These are phyloP conservation scores for Anagrus nilaparvatae DNA, from an alignment of 1,140 invertebrate species.

Conservation along the genomic window DNA sequence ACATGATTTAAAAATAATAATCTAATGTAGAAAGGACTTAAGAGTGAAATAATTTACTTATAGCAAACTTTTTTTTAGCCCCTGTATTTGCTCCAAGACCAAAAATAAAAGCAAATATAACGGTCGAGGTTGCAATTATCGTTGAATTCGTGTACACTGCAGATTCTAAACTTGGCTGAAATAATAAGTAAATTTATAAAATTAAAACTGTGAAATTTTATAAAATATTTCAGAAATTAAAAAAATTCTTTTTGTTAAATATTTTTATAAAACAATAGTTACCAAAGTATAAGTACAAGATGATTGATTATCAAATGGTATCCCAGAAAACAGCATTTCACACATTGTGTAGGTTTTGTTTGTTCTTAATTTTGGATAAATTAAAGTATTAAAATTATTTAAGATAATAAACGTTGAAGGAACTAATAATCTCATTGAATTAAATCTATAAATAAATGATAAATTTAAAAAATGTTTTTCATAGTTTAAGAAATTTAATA, in stretches of 20 bases:
- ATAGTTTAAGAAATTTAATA: not conserved
- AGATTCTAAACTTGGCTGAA: conserved; percentile 29
- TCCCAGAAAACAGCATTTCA: conserved; percentile 30
- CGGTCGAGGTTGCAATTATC: conserved; percentile 30
- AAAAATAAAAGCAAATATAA: conserved; percentile 26
- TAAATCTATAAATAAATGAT: conserved; percentile 26
- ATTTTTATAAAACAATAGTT: not conserved
- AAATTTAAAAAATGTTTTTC: conserved; percentile 9
- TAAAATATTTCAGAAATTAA: not conserved
- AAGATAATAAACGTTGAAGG: conserved; percentile 39
- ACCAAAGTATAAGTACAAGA: conserved; percentile 15
- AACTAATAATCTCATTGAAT: conserved; percentile 39
- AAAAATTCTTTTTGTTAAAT: not conserved
- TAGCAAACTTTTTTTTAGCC: conserved; percentile 24
- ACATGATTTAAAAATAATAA: not conserved
- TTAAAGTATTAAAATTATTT: conserved; percentile 31
- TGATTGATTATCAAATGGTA: conserved; percentile 13
- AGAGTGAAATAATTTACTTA: conserved; percentile 24
- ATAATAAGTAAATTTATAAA: conserved; percentile 16
- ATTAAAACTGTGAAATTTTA: conserved; percentile 4
- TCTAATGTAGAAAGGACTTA: not conserved
- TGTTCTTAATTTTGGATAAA: conserved; percentile 18
- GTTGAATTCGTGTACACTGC: conserved; percentile 33
- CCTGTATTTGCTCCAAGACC: conserved; percentile 20
- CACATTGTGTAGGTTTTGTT: conserved; percentile 31